Evolutionary conservation across 2,113 vertebrate genomes (phyloP).

Genomic region (Bubo scandiacus): DNA sequence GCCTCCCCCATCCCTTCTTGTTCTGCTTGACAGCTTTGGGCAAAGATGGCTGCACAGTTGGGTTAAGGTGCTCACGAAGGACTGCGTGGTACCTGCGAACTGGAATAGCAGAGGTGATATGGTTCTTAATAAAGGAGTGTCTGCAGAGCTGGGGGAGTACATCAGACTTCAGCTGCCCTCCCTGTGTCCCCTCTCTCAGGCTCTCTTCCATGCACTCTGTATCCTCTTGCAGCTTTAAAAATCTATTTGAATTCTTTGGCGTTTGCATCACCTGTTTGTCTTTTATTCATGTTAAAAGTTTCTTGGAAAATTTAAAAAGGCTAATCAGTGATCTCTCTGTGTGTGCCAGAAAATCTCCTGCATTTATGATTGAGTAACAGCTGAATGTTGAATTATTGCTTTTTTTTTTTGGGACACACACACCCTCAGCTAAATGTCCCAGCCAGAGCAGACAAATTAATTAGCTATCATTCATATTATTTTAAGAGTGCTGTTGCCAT

Average conservation of each 20-base stretch:
- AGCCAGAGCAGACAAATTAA: conserved; percentile 1
- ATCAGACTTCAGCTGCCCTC: not conserved
- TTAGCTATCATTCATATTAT: not conserved
- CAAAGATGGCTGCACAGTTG: not conserved
- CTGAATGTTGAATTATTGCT: conserved; percentile 15
- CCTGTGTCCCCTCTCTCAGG: not conserved
- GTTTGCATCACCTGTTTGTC: conserved; percentile 61
- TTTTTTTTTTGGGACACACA: not conserved
- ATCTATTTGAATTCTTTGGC: conserved; percentile 34
- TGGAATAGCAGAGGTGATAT: not conserved
- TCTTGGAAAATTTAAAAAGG: conserved; percentile 44
- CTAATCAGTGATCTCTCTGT: not conserved
- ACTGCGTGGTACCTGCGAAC: not conserved
- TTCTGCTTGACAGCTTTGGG: not conserved
- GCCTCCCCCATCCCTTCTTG: not conserved
- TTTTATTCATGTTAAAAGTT: conserved; percentile 45
- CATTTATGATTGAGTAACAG: conserved; percentile 31
- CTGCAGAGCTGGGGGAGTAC: not conserved
- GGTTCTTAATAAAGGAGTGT: not conserved
- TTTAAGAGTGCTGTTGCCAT: not conserved
- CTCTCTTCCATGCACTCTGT: not conserved
- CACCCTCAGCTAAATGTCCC: not conserved
- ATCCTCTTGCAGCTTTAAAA: conserved; percentile 1
- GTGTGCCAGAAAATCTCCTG: conserved; percentile 34
- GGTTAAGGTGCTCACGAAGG: not conserved